A percentile compares a stretch with the other conserved stretches of the same genome.
These are phyloP conservation scores for Pelobates fuscus DNA, from an alignment of 2,113 vertebrate genomes.

Conservation along the genomic window DNA sequence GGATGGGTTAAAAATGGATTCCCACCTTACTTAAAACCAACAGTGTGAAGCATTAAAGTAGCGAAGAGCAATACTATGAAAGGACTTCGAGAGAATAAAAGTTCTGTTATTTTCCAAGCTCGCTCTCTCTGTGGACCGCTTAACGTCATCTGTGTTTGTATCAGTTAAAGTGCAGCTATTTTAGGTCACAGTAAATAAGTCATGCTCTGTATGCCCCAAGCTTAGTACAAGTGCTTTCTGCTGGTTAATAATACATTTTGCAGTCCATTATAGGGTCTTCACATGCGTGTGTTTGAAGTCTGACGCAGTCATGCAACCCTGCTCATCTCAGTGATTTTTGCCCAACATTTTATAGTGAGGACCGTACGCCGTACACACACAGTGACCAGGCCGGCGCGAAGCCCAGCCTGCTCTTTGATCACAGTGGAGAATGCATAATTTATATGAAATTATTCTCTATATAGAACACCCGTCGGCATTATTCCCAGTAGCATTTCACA, in stretches of 20 bases:
- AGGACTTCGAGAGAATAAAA: neutral
- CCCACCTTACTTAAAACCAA: too few species aligned
- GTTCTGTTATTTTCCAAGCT: neutral
- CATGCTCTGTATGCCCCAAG: constrained; percentile 61
- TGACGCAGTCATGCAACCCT: constrained; percentile 62
- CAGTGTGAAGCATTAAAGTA: too few species aligned
- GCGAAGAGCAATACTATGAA: too few species aligned
- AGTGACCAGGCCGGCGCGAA: constrained; percentile 59
- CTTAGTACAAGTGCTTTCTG: constrained; percentile 68
- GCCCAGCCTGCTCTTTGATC: constrained; percentile 60
- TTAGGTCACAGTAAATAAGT: constrained; percentile 72
- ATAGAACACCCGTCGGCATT: constrained; percentile 42
- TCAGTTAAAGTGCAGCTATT: constrained; percentile 72
- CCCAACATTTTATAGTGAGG: constrained; percentile 58
- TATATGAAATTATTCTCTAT: constrained; percentile 45
- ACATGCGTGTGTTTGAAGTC: constrained; percentile 56
- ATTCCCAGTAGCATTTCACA: constrained; percentile 20
- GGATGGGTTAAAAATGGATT: too few species aligned
- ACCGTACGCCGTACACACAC: constrained; percentile 33
- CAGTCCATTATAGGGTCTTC: constrained; percentile 75
- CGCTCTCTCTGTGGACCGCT: constrained; percentile 64
- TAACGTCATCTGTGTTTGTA: constrained; percentile 68
- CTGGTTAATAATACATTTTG: constrained; percentile 77
- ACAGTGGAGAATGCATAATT: constrained; percentile 56
- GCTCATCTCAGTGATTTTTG: constrained; percentile 55